Percentiles rank a stretch among this genome's conserved stretches.
Evolutionary conservation across 2,113 vertebrate genomes (phyloP).

Genomic region (Apteryx mantelli): DNA sequence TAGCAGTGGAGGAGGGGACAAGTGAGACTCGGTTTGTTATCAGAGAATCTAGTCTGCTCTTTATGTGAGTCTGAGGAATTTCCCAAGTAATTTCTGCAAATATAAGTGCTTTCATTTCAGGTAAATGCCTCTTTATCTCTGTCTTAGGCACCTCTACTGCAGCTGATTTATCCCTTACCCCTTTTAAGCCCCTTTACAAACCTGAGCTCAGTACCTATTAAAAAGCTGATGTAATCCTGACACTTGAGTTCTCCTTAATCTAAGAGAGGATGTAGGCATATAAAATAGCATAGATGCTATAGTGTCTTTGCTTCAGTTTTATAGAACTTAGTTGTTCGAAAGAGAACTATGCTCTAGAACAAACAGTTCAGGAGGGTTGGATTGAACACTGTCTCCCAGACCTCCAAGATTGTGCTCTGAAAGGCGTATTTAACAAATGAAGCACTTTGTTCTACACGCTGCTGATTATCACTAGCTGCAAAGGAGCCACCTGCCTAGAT

Average conservation of each 20-base stretch:
- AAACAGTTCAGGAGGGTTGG: neutral
- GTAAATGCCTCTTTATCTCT: fast-evolving
- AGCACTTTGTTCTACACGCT: neutral
- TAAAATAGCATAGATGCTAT: neutral
- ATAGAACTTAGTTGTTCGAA: neutral
- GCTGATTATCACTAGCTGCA: neutral
- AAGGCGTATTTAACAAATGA: neutral
- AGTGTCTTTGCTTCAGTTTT: neutral
- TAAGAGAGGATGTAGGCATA: neutral
- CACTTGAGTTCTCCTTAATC: neutral
- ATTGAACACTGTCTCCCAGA: neutral
- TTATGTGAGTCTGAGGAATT: neutral
- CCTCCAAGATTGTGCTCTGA: neutral
- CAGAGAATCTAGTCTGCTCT: neutral
- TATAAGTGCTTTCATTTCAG: neutral
- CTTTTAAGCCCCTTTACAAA: neutral
- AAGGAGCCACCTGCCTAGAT: neutral
- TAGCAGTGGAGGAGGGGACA: neutral
- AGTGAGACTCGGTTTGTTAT: neutral
- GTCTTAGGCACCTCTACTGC: neutral
- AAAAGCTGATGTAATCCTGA: neutral
- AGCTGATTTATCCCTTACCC: neutral
- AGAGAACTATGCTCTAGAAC: neutral
- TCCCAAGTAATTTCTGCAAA: neutral
- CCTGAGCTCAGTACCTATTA: neutral